Conservation (phyloP, 2,113 vertebrate species). For the Hypanus sabinus region DNA sequence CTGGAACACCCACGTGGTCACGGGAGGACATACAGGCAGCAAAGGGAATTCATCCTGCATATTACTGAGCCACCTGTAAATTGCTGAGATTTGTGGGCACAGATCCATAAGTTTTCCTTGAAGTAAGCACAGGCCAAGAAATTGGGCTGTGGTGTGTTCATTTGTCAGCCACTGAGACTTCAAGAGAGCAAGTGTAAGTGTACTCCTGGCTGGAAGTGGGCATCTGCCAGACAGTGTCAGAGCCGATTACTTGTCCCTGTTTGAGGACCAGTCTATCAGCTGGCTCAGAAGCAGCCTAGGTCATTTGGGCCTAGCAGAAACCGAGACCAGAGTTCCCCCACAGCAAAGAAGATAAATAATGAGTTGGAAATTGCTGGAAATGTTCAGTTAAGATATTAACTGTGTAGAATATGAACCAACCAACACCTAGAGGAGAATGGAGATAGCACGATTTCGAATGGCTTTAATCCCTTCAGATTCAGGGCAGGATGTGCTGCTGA, state of each 20-base stretch:
- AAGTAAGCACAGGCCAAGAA: background rate
- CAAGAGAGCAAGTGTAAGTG: background rate
- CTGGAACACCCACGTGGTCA: too few species aligned
- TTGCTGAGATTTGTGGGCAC: background rate
- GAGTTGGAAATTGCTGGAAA: background rate
- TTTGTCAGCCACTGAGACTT: background rate
- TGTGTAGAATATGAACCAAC: background rate
- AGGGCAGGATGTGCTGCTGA: background rate
- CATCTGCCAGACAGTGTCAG: background rate
- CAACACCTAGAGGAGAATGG: background rate
- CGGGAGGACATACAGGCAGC: too few species aligned
- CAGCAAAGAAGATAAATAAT: background rate
- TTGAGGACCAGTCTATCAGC: background rate
- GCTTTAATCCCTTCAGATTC: background rate
- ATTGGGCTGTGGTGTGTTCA: background rate
- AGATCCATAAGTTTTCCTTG: background rate
- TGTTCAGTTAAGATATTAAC: background rate
- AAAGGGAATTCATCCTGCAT: too few species aligned
- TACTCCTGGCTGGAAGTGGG: background rate
- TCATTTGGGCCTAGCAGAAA: background rate
- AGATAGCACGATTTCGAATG: background rate
- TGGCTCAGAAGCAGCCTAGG: background rate
- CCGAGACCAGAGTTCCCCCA: background rate
- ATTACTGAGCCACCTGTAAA: background rate
- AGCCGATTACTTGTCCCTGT: too few species aligned